phyloP scores from a whole-genome alignment of 1,140 invertebrate genomes.

The Atta colombica region DNA sequence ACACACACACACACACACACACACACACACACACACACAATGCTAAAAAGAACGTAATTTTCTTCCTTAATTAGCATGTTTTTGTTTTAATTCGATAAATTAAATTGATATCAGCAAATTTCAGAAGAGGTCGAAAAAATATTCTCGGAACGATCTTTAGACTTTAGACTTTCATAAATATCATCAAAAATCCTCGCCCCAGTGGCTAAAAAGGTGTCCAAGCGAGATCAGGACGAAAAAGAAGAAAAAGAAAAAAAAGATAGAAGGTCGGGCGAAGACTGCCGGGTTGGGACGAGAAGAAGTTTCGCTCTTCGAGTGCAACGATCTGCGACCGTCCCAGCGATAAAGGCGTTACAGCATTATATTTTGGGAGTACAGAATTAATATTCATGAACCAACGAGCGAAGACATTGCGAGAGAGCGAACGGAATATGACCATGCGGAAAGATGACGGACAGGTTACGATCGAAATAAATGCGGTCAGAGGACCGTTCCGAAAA shows the following conservation, averaged over 20 bases:
- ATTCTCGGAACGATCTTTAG: constrained; percentile 77
- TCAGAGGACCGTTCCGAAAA: constrained; percentile 71
- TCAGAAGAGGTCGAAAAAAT: constrained; percentile 68
- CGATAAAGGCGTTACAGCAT: constrained; percentile 75
- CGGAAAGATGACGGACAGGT: constrained; percentile 63
- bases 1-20: too few relatives aligned
- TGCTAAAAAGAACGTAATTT: not conserved
- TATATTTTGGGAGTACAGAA: constrained; percentile 76
- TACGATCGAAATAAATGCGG: constrained; percentile 54
- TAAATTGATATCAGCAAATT: constrained; percentile 37
- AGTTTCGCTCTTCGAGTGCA: constrained; percentile 43
- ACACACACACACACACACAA: too few relatives aligned
- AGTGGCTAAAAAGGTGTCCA: constrained; percentile 69
- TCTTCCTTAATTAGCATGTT: constrained; percentile 6
- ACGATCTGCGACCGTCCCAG: constrained; percentile 49
- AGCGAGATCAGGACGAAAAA: constrained; percentile 62
- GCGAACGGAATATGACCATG: constrained; percentile 19
- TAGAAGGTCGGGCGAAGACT: constrained; percentile 9
- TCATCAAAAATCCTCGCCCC: constrained; percentile 74
- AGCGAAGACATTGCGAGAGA: not conserved
- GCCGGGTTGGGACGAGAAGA: constrained; percentile 15
- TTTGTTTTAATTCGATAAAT: constrained; percentile 24
- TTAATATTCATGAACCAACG: constrained; percentile 81
- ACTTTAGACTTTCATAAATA: constrained; percentile 81
- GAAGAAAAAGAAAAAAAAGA: constrained; percentile 66